Percentiles rank a stretch among this genome's conserved stretches.
phyloP scores from a whole-genome alignment of 2,113 vertebrate species.

The Leucoraja erinaceus region DNA sequence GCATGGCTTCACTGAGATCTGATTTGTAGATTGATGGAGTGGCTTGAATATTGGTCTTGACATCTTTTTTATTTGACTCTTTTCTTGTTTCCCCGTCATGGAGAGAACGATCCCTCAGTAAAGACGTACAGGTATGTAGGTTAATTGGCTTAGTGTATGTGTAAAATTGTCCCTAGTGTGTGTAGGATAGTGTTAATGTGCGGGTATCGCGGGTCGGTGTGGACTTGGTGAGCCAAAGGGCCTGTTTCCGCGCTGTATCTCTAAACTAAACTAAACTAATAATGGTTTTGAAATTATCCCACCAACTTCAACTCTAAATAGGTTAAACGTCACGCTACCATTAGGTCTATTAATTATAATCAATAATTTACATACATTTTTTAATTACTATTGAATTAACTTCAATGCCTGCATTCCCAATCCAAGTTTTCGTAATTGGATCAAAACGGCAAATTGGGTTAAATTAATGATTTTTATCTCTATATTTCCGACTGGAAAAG shows the following conservation, averaged over 20 bases:
- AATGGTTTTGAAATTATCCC: background rate
- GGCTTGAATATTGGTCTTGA: slow-evolving; percentile 40
- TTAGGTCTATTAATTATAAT: slow-evolving; percentile 12
- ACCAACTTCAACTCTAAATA: background rate
- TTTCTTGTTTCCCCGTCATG: background rate
- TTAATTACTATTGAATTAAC: slow-evolving; percentile 14
- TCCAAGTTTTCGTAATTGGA: background rate
- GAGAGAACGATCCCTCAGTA: background rate
- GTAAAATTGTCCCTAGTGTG: too few species aligned
- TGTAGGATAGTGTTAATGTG: too few species aligned
- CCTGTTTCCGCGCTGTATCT: too few species aligned
- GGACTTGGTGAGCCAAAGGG: too few species aligned
- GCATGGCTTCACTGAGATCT: slow-evolving; percentile 60
- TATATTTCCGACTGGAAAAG: background rate
- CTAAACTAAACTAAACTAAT: background rate
- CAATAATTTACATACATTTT: slow-evolving; percentile 26
- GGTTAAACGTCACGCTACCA: background rate
- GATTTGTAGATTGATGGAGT: slow-evolving; percentile 54
- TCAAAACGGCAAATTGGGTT: background rate
- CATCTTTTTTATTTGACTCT: slow-evolving; percentile 32
- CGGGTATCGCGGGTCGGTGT: too few species aligned
- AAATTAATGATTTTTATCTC: slow-evolving; percentile 13
- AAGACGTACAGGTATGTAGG: too few species aligned
- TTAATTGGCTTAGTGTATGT: too few species aligned
- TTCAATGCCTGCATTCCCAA: background rate